Evolutionary conservation across 1,140 invertebrate genomes (phyloP), one percentile per base, ranked within the genome.

Genomic region (Pseudomyrmex flavicornis): DNA sequence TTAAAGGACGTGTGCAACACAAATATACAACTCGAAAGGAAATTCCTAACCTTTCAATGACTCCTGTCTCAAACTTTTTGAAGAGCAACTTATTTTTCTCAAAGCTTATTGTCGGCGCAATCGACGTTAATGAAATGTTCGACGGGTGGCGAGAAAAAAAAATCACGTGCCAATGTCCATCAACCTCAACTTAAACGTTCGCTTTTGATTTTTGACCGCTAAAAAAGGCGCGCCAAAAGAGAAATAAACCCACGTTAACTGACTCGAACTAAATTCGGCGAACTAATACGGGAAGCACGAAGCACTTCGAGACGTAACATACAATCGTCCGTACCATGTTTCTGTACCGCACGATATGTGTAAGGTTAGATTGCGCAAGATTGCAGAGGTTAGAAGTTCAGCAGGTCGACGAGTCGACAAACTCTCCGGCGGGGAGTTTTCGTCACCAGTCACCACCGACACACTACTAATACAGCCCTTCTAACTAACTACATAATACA

Each of bases 351-450:
- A 8, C 69, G 65, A 77, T 79, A 83, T 88, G 87, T 82, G 77
- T 12, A 69, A 89, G 83, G 85, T 90, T 90, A 89, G 79, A 72
- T 89, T 84, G 65, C 61, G 58, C 35, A 35, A 35, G 35, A 35
- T 35, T 35, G 35, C 35, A 58, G 44, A 48, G 79, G 54, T 84
- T 85, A 66, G 61, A 82, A 80, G 76, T 79, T 89, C 77, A 74
- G 61, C 70, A 22, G 70, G 66, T 66, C 22, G 62, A 13, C 50
- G 35, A 35, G 35, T 7, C 35, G 35, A 35, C 35, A 35, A 35
- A 35, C 35, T 35, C 35, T 35, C 35, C 35, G 35, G 35, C 35
- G 35, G 35, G 35, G 35, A 1, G 35, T 35, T 0, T 35, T 35
- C 35, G 35, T 35, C 35, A 17, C 17, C 17, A 17, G 20, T 22